Percentiles rank a stretch among this genome's conserved stretches.
Evolutionary conservation across 2,797 vertebrate genomes (phyloP).

Genomic region (Ptychobarbus kaznakovi): DNA sequence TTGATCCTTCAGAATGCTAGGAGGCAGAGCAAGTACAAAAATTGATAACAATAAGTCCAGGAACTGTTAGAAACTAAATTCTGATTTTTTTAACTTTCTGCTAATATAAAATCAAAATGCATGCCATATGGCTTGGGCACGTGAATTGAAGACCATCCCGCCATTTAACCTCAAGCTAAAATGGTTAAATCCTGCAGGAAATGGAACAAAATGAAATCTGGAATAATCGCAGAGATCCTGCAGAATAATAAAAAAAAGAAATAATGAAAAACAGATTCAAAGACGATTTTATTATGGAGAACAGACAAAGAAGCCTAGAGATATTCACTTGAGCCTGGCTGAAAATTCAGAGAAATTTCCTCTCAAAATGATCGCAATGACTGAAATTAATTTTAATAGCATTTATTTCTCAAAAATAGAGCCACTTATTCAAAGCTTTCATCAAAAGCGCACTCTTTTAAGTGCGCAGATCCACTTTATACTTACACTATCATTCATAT

Average conservation of each 20-base stretch:
- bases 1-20: slow-evolving; percentile 1
- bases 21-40: not conserved
- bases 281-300: not conserved
- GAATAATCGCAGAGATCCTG: slow-evolving; percentile 30
- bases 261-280: slow-evolving; percentile 41
- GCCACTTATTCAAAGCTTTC: slow-evolving; percentile 44
- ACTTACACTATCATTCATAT: slow-evolving; percentile 51
- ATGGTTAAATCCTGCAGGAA: slow-evolving; percentile 25
- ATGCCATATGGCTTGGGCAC: slow-evolving; percentile 11
- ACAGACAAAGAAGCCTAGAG: slow-evolving; percentile 31
- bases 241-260: not conserved
- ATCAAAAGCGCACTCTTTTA: slow-evolving; percentile 53
- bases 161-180: slow-evolving; percentile 32
- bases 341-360: slow-evolving; percentile 9
- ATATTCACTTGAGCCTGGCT: not conserved
- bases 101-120: not conserved
- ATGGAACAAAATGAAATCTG: slow-evolving; percentile 13
- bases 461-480: slow-evolving; percentile 45
- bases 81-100: not conserved
- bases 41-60: not conserved
- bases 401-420: slow-evolving; percentile 22
- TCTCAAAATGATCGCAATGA: slow-evolving; percentile 9
- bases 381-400: slow-evolving; percentile 29
- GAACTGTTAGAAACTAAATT: not conserved
- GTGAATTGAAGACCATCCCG: not conserved